These are phyloP conservation scores for Chrysotoxum bicinctum DNA, from an alignment of 2,888 invertebrate genomes.

Conservation along the genomic window DNA sequence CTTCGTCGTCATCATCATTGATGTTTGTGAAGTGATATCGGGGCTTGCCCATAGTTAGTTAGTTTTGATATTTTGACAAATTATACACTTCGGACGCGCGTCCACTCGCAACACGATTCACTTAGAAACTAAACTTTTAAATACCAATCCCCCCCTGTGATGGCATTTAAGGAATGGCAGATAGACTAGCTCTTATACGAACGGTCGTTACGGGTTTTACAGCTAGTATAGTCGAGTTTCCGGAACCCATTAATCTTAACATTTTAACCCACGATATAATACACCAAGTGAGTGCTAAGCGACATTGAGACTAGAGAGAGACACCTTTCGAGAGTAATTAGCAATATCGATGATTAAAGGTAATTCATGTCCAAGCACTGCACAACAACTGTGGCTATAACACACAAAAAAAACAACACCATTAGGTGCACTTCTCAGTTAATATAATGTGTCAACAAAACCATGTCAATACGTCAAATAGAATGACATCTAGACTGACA, in stretches of 20 bases:
- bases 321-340: conserved; percentile 47
- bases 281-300: background rate
- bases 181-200: background rate
- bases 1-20: conserved; percentile 11
- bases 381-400: background rate
- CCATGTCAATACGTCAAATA: conserved; percentile 20
- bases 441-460: conserved; percentile 23
- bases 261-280: conserved; percentile 15
- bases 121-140: conserved; percentile 38
- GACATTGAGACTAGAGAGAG: conserved; percentile 21
- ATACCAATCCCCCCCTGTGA: conserved; percentile 13
- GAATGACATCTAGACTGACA: conserved; percentile 11
- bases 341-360: conserved; percentile 25
- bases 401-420: background rate
- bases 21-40: conserved; percentile 25
- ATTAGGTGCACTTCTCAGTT: conserved; percentile 9
- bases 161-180: conserved; percentile 43
- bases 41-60: conserved; percentile 20
- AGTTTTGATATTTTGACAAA: background rate
- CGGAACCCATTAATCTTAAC: conserved; percentile 54
- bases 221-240: conserved; percentile 16
- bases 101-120: conserved; percentile 52
- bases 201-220: background rate
- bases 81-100: conserved; percentile 24
- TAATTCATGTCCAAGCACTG: background rate